Base-by-base conservation (phyloP, 2,113 vertebrate genomes). In the Sporophila hypoxantha region DNA sequence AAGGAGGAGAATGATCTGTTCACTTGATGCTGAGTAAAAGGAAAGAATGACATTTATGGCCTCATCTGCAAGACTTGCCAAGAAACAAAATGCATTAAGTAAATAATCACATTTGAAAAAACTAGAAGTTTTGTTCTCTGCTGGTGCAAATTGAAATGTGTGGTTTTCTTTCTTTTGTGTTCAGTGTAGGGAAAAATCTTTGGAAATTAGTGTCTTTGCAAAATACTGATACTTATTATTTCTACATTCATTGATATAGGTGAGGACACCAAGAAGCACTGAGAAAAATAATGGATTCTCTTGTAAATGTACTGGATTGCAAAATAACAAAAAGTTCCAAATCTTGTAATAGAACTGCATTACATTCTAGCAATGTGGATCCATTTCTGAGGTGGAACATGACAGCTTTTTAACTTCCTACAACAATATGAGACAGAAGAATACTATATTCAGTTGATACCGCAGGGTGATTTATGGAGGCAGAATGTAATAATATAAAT, bases 401-500 rank as follows among this genome's bases (percentile, higher is more conserved):
- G 91, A 96, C 88, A 94, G 93, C 73, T 93, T 95, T 92, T 95
- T 89, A 91, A 90, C 89, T 90, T 86, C 46, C 68, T 95, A 82
- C 88, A 93, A 95, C 81, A 82, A 53, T 89, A 88, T 78, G 75
- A 93, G 94, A 92, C 91, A 94, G 92, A 94, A 89, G 85, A 95
- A 89, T 83, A 89, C 85, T 61, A 90, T 61, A 93, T 88, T 87
- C 92, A 82, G 47, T 89, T 90, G 93, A 94, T 90, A 94, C 81
- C 2, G 0, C 73, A 89, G 85, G 86, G 92, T 90, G 61, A 96
- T 95, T 96, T 96, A 95, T 94, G 91, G 84, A 91, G 89, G 86
- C 70, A 92, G 94, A 94, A 95, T 90, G 88, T 91, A 96, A 95
- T 94, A 95, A 94, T 93, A 95, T 89, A 94, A 95, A 96, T 90